Evolutionary conservation across 2,113 vertebrate species (phyloP), one percentile per base, ranked within the genome.

Genomic region (Aegithalos caudatus): DNA sequence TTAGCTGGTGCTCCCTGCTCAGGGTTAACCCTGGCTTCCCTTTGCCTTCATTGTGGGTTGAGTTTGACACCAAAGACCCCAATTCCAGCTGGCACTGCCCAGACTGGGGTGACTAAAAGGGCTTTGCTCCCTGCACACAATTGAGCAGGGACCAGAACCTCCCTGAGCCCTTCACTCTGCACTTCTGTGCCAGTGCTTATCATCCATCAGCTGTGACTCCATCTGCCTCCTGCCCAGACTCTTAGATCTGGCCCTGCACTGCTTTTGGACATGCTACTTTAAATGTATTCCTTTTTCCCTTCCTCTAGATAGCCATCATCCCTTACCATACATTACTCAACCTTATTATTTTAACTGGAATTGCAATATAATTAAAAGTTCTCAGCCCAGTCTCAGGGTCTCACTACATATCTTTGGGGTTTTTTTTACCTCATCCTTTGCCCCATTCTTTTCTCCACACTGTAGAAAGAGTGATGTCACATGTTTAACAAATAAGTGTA

Each of bases 391-490:
- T 14, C 50, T 76, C 28, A 18, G 23, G 28, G 15, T 33, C 27
- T 71, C 25, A 51, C 29, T 23, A 3, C 2, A 51, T 12, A 31
- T 0, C 0, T 50, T 23, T 18, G 14, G 23, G 12, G 12, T 0
- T 1, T n/a, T 37, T 81, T 70, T 50, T 21, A 25, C 5, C 17
- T 40, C 5, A 10, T 35, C 22, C 7, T 74, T 56, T 72, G 14
- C 23, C 29, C 51, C 15, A 47, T 44, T 62, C 21, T 82, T 81
- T 70, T 48, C 15, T n/a, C 25, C 19, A 7, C 15, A 18, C 29
- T 20, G 8, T 9, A 51, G 7, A 37, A 77, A 84, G 7, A 7
- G 31, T 38, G 29, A 73, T 58, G 18, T 3, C 74, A 60, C 0
- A 0, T 14, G 3, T 53, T 56, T 45, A 54, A 38, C 4, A 42